Evolutionary conservation across 2,113 vertebrate genomes (phyloP), one percentile per base, ranked within the genome.

Genomic region (Dendrocopos noguchii): DNA sequence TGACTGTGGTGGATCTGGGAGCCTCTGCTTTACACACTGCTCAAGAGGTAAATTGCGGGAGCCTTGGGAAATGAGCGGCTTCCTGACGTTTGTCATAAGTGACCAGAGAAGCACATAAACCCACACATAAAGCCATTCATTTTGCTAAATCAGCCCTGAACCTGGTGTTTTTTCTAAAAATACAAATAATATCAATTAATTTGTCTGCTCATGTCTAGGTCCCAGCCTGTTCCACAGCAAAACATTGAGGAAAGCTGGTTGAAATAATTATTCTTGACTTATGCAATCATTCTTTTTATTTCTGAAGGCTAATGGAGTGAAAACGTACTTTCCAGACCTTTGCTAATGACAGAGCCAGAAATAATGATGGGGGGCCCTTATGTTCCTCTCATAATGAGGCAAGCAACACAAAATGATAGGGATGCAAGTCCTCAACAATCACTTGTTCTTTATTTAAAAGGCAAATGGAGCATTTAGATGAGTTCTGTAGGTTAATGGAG

Each of bases 251-350:
- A 95, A 96, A 96, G 93, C 96, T 97, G 96, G 95, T 96, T 96
- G 97, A 97, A 98, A 98, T 97, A 97, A 98, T 98, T 97, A 97
- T 97, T 97, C 95, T 95, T 19, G 25, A 96, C 97, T 98, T 97
- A 97, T 66, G 91, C 95, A 97, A 97, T 96, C 95, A 72, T 96
- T 98, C 97, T 96, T 97, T 96, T 97, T 96, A 92, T 97, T 98
- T 97, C 96, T 95, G 95, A 97, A 97, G 94, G 95, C 97, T 98
- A 98, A 98, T 97, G 97, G 97, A 97, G 96, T 96, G 97, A 96
- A 97, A 97, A 97, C 87, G 80, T 3, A 22, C 93, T 88, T 96
- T 92, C 91, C 93, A 88, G 96, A 95, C 97, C 94, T 89, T 94
- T 95, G 86, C 90, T 97, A 97, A 97, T 61, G 76, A 97, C 87